phyloP scores from a whole-genome alignment of 2,888 invertebrate species.

The Chirona hameri region DNA sequence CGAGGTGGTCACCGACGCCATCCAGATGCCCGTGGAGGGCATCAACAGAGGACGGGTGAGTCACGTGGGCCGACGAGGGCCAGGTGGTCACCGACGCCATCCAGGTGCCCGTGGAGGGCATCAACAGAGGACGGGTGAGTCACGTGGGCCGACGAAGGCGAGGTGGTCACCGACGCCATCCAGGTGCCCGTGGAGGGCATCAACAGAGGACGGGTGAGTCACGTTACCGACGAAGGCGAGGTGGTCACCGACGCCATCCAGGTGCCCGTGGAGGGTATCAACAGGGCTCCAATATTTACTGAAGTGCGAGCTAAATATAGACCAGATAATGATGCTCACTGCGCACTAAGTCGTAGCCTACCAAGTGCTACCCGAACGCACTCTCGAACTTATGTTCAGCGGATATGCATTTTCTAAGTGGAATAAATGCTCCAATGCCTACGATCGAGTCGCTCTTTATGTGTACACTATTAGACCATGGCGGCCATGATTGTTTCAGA shows the following conservation, averaged over 20 bases:
- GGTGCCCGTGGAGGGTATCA: constrained; percentile 45
- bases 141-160: constrained; percentile 42
- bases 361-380: too few relatives aligned
- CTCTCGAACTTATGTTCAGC: too few relatives aligned
- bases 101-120: constrained; percentile 43
- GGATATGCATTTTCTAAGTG: too few relatives aligned
- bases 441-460: too few relatives aligned
- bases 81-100: constrained; percentile 38
- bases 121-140: constrained; percentile 50
- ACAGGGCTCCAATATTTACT: too few relatives aligned
- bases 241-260: constrained; percentile 38
- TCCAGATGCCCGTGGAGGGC: constrained; percentile 42
- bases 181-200: constrained; percentile 45
- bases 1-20: constrained; percentile 37
- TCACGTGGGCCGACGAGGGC: constrained; percentile 44
- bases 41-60: constrained; percentile 51
- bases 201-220: constrained; percentile 49
- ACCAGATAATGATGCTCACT: too few relatives aligned
- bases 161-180: constrained; percentile 38
- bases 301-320: too few relatives aligned
- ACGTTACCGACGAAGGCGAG: constrained; percentile 42
- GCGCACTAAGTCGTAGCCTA: too few relatives aligned
- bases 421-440: too few relatives aligned
- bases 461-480: too few relatives aligned
- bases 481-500: constrained; percentile 46